Base-by-base conservation (phyloP, 1,140 invertebrate genomes). In the Macrosteles quadrilineatus region DNA sequence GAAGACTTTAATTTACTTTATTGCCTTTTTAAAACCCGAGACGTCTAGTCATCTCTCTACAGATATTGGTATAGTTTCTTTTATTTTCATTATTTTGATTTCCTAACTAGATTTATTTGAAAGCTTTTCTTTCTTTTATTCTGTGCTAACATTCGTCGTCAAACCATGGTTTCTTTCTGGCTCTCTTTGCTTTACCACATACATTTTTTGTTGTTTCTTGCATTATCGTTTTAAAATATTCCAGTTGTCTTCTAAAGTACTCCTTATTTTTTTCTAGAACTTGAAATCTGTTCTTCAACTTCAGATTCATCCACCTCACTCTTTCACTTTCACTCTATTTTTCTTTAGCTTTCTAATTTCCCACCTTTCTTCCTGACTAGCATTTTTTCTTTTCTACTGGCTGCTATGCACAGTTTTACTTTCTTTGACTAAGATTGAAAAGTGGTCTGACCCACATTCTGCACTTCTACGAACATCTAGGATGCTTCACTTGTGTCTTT, bases 401-500 rank as follows among this genome's bases (percentile, higher is more conserved):
- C n/a, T 64, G 59, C 30, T n/a, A 64, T 45, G 19, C 57, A 25
- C 63, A 68, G 53, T 23, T 30, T 67, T 19, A 73, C 4, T 43
- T 68, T 65, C 30, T n/a, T n/a, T n/a, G n/a, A 69, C 36, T 69
- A 3, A 12, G 29, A 75, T 68, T 59, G 73, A 47, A 17, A 32
- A 59, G 40, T 73, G 70, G 43, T 73, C 67, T 12, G 72, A 67
- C 9, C 68, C 73, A 32, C 43, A 55, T 27, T 73, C 67, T 30
- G 72, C 72, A 32, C 72, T 71, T 72, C 25, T 45, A 36, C 65
- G 31, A 12, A 74, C 73, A 63, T 75, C 70, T 31, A 47, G 23
- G 1, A 63, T 40, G 43, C 21, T 47, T 1, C 17, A 21, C 29
- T 23, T 23, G 17, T 71, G 40, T 62, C 43, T 67, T 11, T 62